These are phyloP conservation scores for Phylloscopus collybita DNA, from an alignment of 2,797 vertebrate species.

Conservation along the genomic window DNA sequence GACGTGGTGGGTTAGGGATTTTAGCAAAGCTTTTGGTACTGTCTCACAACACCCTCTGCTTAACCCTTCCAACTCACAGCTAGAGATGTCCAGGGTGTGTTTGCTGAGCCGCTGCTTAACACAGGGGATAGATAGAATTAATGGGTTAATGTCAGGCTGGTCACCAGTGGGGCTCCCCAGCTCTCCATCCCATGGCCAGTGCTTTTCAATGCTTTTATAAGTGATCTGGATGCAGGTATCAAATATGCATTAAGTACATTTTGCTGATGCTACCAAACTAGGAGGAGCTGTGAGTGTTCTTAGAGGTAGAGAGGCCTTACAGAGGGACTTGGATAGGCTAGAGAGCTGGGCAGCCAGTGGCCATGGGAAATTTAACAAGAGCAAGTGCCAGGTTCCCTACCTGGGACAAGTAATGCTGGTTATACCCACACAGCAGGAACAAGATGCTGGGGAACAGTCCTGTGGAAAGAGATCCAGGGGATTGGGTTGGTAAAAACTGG, in stretches of 20 bases:
- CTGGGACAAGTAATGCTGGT: neutral
- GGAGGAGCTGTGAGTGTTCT: neutral
- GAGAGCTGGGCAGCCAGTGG: neutral
- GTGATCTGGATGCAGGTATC: neutral
- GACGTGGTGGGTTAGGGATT: neutral
- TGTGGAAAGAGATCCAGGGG: neutral
- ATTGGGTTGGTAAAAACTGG: neutral
- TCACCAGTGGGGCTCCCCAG: neutral
- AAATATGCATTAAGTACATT: neutral
- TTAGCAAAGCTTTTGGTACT: neutral
- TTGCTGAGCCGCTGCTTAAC: neutral
- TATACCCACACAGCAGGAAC: neutral
- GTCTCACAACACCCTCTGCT: neutral
- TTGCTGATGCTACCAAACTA: neutral
- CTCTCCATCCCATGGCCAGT: neutral
- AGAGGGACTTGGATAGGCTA: neutral
- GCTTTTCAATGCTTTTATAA: neutral
- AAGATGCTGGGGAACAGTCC: neutral
- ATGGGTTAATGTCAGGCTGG: neutral
- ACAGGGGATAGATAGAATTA: accelerated
- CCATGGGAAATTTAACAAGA: neutral
- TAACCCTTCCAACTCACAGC: neutral
- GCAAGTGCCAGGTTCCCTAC: neutral
- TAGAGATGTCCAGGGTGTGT: neutral
- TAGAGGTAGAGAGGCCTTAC: neutral